Conservation (phyloP, 2,888 invertebrate species). For the Drosophila leonis region DNA sequence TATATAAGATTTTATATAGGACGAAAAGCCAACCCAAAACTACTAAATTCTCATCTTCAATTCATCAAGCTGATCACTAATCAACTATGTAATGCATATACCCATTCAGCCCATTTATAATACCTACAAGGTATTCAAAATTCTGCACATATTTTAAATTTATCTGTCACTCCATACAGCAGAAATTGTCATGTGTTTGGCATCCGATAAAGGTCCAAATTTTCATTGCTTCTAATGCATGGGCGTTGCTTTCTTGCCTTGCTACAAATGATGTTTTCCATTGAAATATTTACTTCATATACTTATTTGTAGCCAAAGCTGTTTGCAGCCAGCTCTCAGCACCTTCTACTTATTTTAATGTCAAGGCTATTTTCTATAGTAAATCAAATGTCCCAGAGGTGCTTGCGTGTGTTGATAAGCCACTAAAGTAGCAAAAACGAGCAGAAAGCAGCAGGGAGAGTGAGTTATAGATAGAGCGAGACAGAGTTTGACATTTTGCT, state of each 20-base stretch:
- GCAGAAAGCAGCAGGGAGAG: neutral
- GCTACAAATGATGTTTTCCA: neutral
- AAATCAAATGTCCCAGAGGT: neutral
- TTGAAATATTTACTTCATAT: neutral
- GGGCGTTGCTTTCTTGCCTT: neutral
- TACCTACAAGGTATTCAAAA: slow-evolving; percentile 6
- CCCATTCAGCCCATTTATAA: neutral
- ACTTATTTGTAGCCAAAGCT: neutral
- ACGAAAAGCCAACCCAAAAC: no score
- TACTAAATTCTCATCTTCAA: no score
- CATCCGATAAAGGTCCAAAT: neutral
- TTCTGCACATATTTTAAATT: slow-evolving; percentile 9
- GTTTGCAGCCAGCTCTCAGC: neutral
- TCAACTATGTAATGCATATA: neutral
- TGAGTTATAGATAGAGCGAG: neutral
- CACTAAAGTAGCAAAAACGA: neutral
- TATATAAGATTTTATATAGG: no score
- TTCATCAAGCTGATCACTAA: no score
- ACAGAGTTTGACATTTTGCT: slow-evolving; percentile 1
- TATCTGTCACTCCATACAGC: neutral
- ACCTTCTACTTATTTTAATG: neutral
- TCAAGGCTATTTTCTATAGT: slow-evolving; percentile 1
- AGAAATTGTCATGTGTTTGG: slow-evolving; percentile 1
- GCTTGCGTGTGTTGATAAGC: slow-evolving; percentile 7
- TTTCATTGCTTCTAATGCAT: neutral